phyloP scores from a whole-genome alignment of 2,888 invertebrate species.

The Drosophila meridionalis region DNA sequence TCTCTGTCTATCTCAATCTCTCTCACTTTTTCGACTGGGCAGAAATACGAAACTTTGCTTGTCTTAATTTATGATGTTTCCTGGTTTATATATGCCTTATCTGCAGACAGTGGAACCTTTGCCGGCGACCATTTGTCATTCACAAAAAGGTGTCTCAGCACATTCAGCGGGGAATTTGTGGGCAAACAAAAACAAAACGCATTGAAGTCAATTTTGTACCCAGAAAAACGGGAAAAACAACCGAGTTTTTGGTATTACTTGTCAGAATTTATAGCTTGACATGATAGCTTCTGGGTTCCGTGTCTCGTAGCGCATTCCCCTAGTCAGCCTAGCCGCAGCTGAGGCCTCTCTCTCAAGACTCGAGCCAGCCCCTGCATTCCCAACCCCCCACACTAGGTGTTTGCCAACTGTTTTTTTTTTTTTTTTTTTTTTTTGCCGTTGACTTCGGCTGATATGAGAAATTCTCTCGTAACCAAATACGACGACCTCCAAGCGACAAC shows the following conservation, averaged over 20 bases:
- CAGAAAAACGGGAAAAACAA: not conserved
- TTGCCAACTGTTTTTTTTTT: conserved; percentile 21
- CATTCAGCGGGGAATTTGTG: not conserved
- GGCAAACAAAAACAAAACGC: not conserved
- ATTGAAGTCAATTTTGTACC: not conserved
- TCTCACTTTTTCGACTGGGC: not conserved
- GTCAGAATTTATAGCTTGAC: not conserved
- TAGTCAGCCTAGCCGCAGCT: not conserved
- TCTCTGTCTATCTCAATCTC: no score
- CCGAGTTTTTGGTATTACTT: not conserved
- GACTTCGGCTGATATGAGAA: conserved; percentile 52
- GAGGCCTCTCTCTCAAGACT: not conserved
- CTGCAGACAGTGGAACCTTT: not conserved
- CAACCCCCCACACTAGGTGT: not conserved
- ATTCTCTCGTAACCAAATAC: conserved; percentile 59
- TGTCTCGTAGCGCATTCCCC: not conserved
- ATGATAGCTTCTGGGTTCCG: no score
- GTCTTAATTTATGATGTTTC: not conserved
- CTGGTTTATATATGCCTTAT: not conserved
- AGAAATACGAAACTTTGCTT: not conserved
- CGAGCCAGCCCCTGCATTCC: not conserved
- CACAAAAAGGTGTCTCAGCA: not conserved
- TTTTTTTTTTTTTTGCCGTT: conserved; percentile 13
- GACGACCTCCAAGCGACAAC: conserved; percentile 65
- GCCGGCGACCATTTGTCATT: not conserved